Evolutionary conservation across 1,140 invertebrate species (phyloP).

Genomic region (Pogonomyrmex barbatus): DNA sequence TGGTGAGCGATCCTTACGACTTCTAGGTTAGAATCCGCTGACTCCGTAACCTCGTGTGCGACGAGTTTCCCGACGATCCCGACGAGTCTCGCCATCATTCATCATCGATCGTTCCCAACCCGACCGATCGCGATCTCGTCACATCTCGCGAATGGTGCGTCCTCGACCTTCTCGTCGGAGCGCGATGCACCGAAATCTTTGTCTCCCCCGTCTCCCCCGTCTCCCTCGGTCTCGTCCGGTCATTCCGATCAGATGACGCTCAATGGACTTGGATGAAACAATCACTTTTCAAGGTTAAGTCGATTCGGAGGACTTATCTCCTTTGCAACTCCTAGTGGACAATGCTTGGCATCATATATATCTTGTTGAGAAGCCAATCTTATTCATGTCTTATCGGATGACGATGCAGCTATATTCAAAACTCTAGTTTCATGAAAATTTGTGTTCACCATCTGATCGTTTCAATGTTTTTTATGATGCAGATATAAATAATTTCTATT

Average conservation of each 20-base stretch:
- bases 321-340: not conserved
- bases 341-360: no score
- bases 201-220: not conserved
- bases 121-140: not conserved
- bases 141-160: not conserved
- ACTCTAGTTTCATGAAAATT: not conserved
- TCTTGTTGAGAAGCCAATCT: no score
- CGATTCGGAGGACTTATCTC: no score
- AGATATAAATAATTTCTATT: not conserved
- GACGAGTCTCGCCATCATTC: not conserved
- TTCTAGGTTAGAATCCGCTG: slow-evolving; percentile 29
- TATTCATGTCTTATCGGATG: not conserved
- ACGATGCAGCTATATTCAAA: not conserved
- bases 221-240: not conserved
- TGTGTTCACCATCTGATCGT: not conserved
- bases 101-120: not conserved
- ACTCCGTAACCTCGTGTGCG: not conserved
- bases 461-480: not conserved
- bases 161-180: not conserved
- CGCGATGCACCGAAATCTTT: not conserved
- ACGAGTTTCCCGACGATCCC: not conserved
- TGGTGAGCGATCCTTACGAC: slow-evolving; percentile 22
- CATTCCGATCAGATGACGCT: slow-evolving; percentile 5
- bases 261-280: not conserved
- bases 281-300: slow-evolving; percentile 25